Conservation (phyloP, 2,797 vertebrate species). For the Melanotaenia maccullochi region DNA sequence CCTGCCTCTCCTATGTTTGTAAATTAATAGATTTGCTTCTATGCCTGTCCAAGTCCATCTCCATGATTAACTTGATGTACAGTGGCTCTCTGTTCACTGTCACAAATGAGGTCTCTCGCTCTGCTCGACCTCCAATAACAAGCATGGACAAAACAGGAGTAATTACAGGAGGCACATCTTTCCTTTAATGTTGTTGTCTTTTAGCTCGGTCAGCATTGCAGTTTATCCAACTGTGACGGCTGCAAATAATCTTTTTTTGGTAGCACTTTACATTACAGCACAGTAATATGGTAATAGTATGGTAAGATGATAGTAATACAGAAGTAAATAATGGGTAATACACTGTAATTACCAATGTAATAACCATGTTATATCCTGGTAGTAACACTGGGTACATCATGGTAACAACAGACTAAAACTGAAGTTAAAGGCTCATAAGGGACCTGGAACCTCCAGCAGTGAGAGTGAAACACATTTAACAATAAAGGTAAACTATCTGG, state of each 20-base stretch:
- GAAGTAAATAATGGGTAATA: too few species aligned
- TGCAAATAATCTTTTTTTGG: conserved; percentile 9
- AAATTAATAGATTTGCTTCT: conserved; percentile 6
- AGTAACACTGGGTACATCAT: too few species aligned
- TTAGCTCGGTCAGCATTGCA: conserved; percentile 1
- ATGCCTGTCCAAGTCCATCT: conserved; percentile 5
- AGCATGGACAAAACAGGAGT: conserved; percentile 15
- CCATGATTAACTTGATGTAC: neutral
- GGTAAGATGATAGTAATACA: too few species aligned
- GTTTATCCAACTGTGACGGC: conserved; percentile 14
- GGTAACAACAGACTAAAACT: too few species aligned
- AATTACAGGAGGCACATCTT: conserved; percentile 6
- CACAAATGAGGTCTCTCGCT: conserved; percentile 17
- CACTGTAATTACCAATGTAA: too few species aligned
- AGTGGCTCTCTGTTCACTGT: neutral
- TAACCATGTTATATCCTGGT: too few species aligned
- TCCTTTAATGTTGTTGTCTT: conserved; percentile 12
- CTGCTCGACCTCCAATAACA: conserved; percentile 20
- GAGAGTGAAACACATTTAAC: too few species aligned
- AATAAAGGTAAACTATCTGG: too few species aligned
- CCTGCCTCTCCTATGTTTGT: neutral
- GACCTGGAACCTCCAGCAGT: too few species aligned
- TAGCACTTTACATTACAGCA: too few species aligned
- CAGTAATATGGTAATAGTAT: too few species aligned
- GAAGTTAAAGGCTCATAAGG: too few species aligned